Evolutionary conservation across 2,888 invertebrate species (phyloP).

Genomic region (Lysandra bellargus): DNA sequence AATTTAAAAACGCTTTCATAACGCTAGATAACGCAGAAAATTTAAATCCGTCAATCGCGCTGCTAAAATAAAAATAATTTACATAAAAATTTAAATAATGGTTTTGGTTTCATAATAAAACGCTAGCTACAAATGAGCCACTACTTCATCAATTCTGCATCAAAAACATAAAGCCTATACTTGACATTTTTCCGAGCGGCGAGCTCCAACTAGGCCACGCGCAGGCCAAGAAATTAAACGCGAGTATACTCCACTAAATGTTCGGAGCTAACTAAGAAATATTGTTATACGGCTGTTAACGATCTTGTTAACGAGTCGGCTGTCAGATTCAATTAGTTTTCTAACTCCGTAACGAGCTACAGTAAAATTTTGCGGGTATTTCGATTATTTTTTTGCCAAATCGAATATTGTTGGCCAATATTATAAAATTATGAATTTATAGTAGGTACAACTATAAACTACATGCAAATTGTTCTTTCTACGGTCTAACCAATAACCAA

Average conservation of each 20-base stretch:
- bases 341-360: background rate
- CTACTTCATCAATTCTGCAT: constrained; percentile 23
- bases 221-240: constrained; percentile 22
- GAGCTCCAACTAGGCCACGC: constrained; percentile 30
- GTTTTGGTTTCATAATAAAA: constrained; percentile 17
- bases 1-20: background rate
- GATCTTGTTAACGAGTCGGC: constrained; percentile 1
- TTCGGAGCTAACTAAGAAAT: constrained; percentile 16
- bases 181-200: constrained; percentile 30
- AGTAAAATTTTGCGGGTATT: background rate
- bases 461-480: background rate
- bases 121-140: constrained; percentile 22
- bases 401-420: background rate
- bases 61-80: background rate
- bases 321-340: background rate
- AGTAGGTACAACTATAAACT: background rate
- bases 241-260: constrained; percentile 21
- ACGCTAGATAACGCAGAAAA: background rate
- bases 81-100: background rate
- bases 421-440: background rate
- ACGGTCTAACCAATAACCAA: constrained; percentile 5
- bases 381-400: background rate
- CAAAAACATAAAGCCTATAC: constrained; percentile 28
- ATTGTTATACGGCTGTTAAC: background rate
- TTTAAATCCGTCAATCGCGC: background rate